Percentiles rank a stretch among this genome's conserved stretches.
phyloP scores from a whole-genome alignment of 2,888 invertebrate genomes.

The Diplolepis rosae region DNA sequence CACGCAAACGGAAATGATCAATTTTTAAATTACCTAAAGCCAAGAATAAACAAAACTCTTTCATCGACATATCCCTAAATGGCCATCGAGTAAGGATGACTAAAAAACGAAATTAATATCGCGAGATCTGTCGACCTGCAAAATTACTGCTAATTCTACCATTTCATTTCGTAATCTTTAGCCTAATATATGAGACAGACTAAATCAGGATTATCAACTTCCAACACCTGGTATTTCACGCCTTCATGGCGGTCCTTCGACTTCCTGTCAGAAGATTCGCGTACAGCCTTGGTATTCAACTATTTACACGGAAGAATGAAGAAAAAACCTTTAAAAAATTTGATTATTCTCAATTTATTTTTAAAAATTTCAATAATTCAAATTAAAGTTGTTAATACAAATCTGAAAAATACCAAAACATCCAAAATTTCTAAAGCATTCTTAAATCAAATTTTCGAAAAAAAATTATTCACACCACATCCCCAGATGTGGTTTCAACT shows the following conservation, averaged over 20 bases:
- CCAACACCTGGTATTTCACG: slow-evolving; percentile 34
- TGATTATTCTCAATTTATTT: too few species aligned
- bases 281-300: not conserved
- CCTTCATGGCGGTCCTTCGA: not conserved
- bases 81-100: not conserved
- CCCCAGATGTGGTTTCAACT: not conserved
- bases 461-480: not conserved
- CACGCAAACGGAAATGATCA: too few species aligned
- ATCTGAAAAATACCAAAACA: too few species aligned
- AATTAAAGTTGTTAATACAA: too few species aligned
- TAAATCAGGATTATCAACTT: slow-evolving; percentile 66
- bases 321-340: too few species aligned
- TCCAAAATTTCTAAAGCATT: too few species aligned
- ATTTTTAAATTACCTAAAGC: too few species aligned
- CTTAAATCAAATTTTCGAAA: not conserved
- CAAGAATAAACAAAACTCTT: too few species aligned
- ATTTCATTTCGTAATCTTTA: slow-evolving; percentile 68
- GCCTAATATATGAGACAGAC: slow-evolving; percentile 63
- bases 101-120: not conserved
- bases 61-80: too few species aligned
- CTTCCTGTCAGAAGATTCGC: not conserved
- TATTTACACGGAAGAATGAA: not conserved
- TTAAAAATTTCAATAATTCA: too few species aligned
- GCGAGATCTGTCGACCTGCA: not conserved
- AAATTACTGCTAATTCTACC: slow-evolving; percentile 59